Conservation (phyloP, 1,140 invertebrate genomes). For the Anastatus disparis region DNA sequence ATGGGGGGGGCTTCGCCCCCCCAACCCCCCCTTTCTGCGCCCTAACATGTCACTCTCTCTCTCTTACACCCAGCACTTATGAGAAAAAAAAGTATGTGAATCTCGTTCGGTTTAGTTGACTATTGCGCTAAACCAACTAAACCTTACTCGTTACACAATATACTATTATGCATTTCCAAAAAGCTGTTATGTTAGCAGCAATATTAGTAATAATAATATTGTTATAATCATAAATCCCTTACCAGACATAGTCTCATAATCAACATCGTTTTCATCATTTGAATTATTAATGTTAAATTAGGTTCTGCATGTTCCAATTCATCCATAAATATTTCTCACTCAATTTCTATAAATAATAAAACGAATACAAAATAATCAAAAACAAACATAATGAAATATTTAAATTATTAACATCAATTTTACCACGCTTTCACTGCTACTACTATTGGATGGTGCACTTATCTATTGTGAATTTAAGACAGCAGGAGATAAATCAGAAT, state of each 20-base stretch:
- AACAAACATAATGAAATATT: constrained; percentile 33
- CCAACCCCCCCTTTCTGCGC: too few relatives aligned
- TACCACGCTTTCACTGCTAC: constrained; percentile 66
- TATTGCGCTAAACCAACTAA: too few relatives aligned
- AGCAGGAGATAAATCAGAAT: constrained; percentile 54
- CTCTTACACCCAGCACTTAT: too few relatives aligned
- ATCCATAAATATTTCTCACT: constrained; percentile 75
- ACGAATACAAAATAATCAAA: constrained; percentile 8
- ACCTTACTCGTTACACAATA: too few relatives aligned
- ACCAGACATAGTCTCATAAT: constrained; percentile 88
- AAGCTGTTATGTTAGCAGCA: not conserved
- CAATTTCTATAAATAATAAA: constrained; percentile 68
- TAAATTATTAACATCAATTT: constrained; percentile 21
- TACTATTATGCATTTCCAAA: constrained; percentile 18
- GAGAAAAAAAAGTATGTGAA: too few relatives aligned
- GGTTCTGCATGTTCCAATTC: constrained; percentile 64
- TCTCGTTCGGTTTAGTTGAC: too few relatives aligned
- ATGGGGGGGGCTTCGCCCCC: too few relatives aligned
- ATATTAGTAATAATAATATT: not conserved
- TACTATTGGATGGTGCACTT: constrained; percentile 63
- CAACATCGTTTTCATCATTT: constrained; percentile 84
- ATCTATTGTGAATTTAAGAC: constrained; percentile 54
- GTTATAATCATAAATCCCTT: constrained; percentile 37
- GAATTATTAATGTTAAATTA: constrained; percentile 67
- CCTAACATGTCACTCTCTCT: too few relatives aligned